These are phyloP conservation scores for Polymixis flavicincta DNA, from an alignment of 2,888 invertebrate genomes.

Conservation along the genomic window DNA sequence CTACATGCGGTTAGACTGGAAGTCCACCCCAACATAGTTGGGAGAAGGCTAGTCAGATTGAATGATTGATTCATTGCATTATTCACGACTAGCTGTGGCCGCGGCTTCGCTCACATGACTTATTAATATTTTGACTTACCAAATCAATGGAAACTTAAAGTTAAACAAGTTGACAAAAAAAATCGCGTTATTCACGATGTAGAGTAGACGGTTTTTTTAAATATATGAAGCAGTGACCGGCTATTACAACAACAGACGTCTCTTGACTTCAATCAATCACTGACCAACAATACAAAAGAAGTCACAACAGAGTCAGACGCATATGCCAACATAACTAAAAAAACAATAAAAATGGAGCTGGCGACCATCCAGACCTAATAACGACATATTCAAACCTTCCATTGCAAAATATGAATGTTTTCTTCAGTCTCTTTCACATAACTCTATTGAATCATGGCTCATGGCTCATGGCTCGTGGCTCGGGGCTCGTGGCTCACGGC, in stretches of 20 bases:
- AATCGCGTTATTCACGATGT: background rate
- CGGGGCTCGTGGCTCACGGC: constrained; percentile 37
- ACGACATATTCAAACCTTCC: constrained; percentile 74
- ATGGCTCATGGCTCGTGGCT: constrained; percentile 26
- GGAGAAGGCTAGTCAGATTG: too few relatives aligned
- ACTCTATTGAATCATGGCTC: constrained; percentile 52
- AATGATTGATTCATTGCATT: background rate
- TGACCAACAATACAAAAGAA: constrained; percentile 6
- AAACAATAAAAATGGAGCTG: constrained; percentile 66
- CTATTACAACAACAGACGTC: background rate
- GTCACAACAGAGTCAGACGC: constrained; percentile 1
- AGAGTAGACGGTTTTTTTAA: background rate
- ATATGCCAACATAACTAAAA: constrained; percentile 40
- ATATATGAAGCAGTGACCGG: background rate
- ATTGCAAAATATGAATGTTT: constrained; percentile 71
- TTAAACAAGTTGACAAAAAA: background rate
- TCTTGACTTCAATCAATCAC: constrained; percentile 3
- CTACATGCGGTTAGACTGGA: too few relatives aligned
- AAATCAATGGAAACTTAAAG: too few relatives aligned
- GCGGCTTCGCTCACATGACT: background rate
- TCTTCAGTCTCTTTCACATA: constrained; percentile 48
- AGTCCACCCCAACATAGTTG: too few relatives aligned
- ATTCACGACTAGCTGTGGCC: background rate
- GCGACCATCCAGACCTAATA: constrained; percentile 72
- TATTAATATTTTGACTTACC: background rate